A percentile compares a stretch with the other conserved stretches of the same genome.
phyloP scores from a whole-genome alignment of 2,888 invertebrate species.

The Achlya flavicornis region DNA sequence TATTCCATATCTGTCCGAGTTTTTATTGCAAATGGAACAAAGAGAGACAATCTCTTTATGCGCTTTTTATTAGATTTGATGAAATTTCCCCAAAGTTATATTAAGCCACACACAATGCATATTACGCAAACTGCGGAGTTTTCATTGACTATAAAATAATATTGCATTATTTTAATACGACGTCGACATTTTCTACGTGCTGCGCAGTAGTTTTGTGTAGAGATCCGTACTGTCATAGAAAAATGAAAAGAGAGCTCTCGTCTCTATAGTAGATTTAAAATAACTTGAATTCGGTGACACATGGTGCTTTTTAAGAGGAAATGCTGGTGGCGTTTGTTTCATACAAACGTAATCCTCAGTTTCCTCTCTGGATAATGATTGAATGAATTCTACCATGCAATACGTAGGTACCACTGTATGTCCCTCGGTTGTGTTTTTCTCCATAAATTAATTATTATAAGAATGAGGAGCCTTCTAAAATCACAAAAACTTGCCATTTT shows the following conservation, averaged over 20 bases:
- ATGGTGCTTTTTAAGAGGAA: too few relatives aligned
- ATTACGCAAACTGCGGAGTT: background rate
- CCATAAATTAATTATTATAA: too few relatives aligned
- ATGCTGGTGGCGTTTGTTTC: too few relatives aligned
- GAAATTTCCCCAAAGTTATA: slow-evolving; percentile 10
- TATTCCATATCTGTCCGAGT: background rate
- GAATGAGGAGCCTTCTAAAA: too few relatives aligned
- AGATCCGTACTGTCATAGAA: background rate
- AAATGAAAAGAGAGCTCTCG: background rate
- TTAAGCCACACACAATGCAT: slow-evolving; percentile 10
- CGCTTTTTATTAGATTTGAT: slow-evolving; percentile 7
- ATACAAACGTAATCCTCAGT: too few relatives aligned
- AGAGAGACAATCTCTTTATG: slow-evolving; percentile 6
- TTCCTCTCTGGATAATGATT: too few relatives aligned
- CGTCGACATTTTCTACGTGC: background rate
- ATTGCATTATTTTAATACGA: slow-evolving; percentile 1
- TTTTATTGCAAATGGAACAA: slow-evolving; percentile 3
- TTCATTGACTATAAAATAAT: slow-evolving; percentile 10
- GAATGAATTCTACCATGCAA: too few relatives aligned
- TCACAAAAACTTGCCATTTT: too few relatives aligned
- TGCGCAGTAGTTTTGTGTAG: background rate
- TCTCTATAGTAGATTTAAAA: background rate
- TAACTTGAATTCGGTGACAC: too few relatives aligned
- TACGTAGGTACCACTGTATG: too few relatives aligned
- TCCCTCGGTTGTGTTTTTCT: too few relatives aligned